These are phyloP conservation scores for Hepsetus odoe DNA, from an alignment of 2,113 vertebrate species.

Conservation along the genomic window DNA sequence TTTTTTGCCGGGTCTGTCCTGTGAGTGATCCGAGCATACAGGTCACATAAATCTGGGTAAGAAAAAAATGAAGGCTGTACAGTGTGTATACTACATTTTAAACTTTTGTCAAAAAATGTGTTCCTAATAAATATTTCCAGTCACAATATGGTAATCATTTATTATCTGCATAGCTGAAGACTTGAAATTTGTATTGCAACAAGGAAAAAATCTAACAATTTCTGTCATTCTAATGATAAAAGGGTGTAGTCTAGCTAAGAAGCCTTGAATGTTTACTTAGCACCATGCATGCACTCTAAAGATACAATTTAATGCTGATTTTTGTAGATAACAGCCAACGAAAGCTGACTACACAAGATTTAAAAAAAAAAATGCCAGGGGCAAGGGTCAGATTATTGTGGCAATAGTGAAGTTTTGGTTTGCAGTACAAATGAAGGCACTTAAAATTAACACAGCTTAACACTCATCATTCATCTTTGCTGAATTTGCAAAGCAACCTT, in stretches of 20 bases:
- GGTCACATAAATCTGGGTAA: constrained; percentile 27
- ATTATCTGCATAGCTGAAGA: background rate
- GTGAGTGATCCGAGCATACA: constrained; percentile 4
- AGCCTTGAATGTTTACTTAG: background rate
- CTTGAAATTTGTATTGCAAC: background rate
- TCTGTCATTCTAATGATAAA: too few relatives aligned
- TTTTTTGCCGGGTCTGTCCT: background rate
- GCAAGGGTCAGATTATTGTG: constrained; percentile 17
- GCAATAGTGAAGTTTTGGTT: background rate
- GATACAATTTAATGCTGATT: background rate
- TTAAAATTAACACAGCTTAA: too few relatives aligned
- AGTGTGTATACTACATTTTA: background rate
- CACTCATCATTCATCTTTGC: too few relatives aligned
- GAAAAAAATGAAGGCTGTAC: constrained; percentile 33
- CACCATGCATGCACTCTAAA: background rate
- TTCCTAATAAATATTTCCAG: background rate
- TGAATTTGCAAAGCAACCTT: too few relatives aligned
- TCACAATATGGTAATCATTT: background rate
- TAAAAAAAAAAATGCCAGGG: constrained; percentile 42
- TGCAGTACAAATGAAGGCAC: background rate
- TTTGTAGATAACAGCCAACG: background rate
- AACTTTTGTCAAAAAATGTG: constrained; percentile 4
- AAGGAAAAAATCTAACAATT: background rate
- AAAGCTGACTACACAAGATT: constrained; percentile 2
- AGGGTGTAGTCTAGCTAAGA: background rate